Evolutionary conservation across 2,113 vertebrate genomes (phyloP).

Genomic region (Cairina moschata): DNA sequence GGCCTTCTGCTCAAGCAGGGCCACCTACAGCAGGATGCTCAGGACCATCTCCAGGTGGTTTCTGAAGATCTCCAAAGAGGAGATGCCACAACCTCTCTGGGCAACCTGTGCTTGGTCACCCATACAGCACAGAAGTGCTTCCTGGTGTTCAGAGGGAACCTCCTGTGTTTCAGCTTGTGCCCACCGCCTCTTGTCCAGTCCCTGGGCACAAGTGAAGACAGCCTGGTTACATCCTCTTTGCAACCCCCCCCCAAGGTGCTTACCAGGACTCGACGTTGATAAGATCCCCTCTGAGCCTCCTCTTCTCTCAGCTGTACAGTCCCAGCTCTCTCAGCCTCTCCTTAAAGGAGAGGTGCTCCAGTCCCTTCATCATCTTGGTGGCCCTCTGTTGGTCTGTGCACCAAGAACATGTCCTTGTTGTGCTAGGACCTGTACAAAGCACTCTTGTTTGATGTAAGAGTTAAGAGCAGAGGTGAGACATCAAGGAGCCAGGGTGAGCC

Average conservation of each 20-base stretch:
- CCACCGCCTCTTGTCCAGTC: neutral
- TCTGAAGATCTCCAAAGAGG: neutral
- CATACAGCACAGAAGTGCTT: no score
- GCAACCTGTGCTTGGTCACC: neutral
- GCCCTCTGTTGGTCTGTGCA: neutral
- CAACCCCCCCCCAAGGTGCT: neutral
- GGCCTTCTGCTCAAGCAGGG: neutral
- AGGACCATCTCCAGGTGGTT: neutral
- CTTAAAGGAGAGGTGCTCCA: neutral
- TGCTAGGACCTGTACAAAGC: rapidly evolving
- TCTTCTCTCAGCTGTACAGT: neutral
- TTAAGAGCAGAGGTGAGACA: neutral
- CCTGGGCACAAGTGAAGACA: neutral
- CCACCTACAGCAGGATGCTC: neutral
- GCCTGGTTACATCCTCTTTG: neutral
- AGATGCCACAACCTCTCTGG: neutral
- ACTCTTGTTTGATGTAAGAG: neutral
- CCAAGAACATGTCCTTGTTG: rapidly evolving
- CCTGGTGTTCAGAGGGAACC: no score
- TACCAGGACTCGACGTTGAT: neutral
- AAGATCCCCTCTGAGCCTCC: neutral
- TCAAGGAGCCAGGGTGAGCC: neutral
- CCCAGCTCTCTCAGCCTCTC: neutral
- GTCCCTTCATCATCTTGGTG: neutral
- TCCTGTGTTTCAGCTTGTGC: no score